Evolutionary conservation across 2,888 invertebrate genomes (phyloP), one percentile per base, ranked within the genome.

Genomic region (Latrodectus hesperus): DNA sequence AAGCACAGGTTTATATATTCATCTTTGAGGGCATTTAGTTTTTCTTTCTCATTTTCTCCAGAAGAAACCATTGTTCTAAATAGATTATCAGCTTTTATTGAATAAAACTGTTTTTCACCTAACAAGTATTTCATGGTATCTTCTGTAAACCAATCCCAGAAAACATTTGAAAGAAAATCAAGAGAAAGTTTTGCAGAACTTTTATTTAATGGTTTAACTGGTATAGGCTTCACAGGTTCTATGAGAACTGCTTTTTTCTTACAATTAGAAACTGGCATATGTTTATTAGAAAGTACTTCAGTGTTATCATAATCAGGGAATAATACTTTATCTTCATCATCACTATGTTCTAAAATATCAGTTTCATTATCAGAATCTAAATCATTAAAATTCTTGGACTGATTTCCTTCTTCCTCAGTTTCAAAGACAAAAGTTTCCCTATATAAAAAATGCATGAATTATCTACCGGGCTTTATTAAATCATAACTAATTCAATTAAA

Each of bases 101-200:
- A 53, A 77, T 86, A 86, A 4, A 86, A 3, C 38, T 86, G 38
- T 22, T 68, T 86, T 72, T 86, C 86, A 12, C 86, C 81, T 8
- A 86, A 51, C 67, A 86, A 65, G 22, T 77, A 86, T 67, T 86
- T 86, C 76, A 81, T 55, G 0, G 86, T 86, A 38, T 86, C 86
- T 68, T 77, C 81, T 22, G 86, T 81, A 64, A 81, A 80, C 86
- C 86, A 86, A 16, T 86, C 76, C 22, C 81, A n/a, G 22, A 81
- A 86, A 8, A 77, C 26, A 6, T 68, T 68, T 12, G 22, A 14
- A 17, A 86, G 38, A 12, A 81, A 81, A 52, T 81, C 72, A 10
- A 76, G 17, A 38, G 86, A 77, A 16, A 72, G 12, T 12, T 80
- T 22, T 60, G 60, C 1, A 60, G 6, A 16, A 60, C n/a, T 60